phyloP scores from a whole-genome alignment of 1,140 invertebrate species.

The Agrilus planipennis region DNA sequence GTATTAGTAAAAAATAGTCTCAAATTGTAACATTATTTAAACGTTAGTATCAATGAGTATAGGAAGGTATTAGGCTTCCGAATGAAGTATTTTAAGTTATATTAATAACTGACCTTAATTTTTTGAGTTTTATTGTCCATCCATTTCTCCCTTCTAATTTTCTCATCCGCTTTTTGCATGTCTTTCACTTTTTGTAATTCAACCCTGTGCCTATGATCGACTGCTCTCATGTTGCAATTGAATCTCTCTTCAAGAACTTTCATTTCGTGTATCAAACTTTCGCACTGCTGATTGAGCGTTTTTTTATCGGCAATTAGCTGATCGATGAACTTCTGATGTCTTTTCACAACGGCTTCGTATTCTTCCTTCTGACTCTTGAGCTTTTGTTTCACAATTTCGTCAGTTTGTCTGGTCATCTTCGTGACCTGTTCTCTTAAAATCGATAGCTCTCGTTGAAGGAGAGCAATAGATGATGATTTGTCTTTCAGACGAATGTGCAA shows the following conservation, averaged over 20 bases:
- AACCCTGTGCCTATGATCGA: constrained; percentile 49
- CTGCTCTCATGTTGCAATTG: constrained; percentile 38
- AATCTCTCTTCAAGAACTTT: constrained; percentile 41
- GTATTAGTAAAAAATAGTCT: too few relatives aligned
- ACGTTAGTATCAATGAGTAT: too few relatives aligned
- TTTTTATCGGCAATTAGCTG: constrained; percentile 56
- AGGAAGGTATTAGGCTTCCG: too few relatives aligned
- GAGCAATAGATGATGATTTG: constrained; percentile 24
- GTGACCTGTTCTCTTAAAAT: constrained; percentile 21
- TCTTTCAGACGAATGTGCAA: constrained; percentile 26
- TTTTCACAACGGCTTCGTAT: constrained; percentile 45
- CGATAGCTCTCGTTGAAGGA: constrained; percentile 27
- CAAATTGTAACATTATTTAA: too few relatives aligned
- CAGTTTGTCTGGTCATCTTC: constrained; percentile 21
- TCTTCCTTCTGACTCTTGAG: constrained; percentile 51
- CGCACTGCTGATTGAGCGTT: constrained; percentile 50
- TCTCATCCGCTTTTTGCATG: constrained; percentile 50
- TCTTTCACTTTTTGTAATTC: constrained; percentile 53
- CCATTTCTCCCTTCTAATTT: constrained; percentile 52
- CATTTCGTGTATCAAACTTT: constrained; percentile 44
- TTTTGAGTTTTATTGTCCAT: constrained; percentile 56
- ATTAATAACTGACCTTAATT: constrained; percentile 42
- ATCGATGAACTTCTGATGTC: constrained; percentile 60
- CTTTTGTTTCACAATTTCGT: constrained; percentile 24
- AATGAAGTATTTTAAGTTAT: background rate